Evolutionary conservation across 35 echinoderm and acorn worm species (phyloP).

Genomic region (Patiria miniata): DNA sequence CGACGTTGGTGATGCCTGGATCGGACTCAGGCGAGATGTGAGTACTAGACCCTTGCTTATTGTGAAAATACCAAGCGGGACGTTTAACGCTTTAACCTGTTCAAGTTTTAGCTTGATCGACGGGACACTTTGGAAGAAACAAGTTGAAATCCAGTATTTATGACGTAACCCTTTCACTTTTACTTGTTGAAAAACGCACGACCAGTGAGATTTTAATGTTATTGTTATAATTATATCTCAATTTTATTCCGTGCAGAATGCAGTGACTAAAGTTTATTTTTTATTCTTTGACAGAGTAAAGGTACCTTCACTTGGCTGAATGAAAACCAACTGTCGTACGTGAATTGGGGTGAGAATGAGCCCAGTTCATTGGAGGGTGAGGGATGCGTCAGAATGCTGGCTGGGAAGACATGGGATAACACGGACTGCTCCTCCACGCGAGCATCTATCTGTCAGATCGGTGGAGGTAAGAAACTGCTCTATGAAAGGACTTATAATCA

Average conservation of each 20-base stretch:
- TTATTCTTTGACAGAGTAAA: background rate
- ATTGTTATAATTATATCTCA: too few relatives aligned
- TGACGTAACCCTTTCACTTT: too few relatives aligned
- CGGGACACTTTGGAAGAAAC: too few relatives aligned
- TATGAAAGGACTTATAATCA: background rate
- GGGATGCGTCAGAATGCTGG: constrained; percentile 55
- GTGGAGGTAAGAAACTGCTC: constrained; percentile 18
- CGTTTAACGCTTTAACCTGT: background rate
- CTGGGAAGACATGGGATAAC: constrained; percentile 35
- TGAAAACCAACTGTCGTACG: constrained; percentile 33
- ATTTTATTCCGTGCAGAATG: too few relatives aligned
- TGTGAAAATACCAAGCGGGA: background rate
- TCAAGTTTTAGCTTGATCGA: too few relatives aligned
- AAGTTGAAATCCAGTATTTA: too few relatives aligned
- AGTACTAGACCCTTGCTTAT: too few relatives aligned
- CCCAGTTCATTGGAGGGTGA: constrained; percentile 42
- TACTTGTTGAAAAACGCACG: too few relatives aligned
- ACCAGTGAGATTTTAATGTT: too few relatives aligned
- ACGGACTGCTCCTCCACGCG: background rate
- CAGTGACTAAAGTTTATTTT: background rate
- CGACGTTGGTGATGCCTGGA: constrained; percentile 9
- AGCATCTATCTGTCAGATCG: constrained; percentile 41
- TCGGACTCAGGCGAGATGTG: constrained; percentile 51
- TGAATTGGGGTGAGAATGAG: constrained; percentile 46
- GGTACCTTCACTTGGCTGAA: constrained; percentile 38